A percentile compares a stretch with the other conserved stretches of the same genome.
Evolutionary conservation across 2,888 invertebrate species (phyloP).

Genomic region (Apomyelois bistriatella): DNA sequence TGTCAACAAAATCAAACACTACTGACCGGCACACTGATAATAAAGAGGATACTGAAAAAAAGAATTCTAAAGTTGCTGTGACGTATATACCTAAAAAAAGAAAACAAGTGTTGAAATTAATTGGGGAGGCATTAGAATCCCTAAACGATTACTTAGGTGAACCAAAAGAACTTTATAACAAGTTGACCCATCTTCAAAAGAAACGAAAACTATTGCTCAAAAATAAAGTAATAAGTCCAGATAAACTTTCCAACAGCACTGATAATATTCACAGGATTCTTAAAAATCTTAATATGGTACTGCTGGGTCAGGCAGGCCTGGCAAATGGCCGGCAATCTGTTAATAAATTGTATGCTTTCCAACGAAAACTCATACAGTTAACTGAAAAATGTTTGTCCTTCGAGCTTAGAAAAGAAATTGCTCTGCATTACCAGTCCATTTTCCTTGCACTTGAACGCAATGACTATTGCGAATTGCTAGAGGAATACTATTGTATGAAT

Average conservation of each 20-base stretch:
- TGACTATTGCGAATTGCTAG: slow-evolving; percentile 58
- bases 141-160: slow-evolving; percentile 72
- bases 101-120: slow-evolving; percentile 44
- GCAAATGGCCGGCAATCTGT: slow-evolving; percentile 70
- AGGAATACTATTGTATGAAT: slow-evolving; percentile 42
- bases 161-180: slow-evolving; percentile 62
- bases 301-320: slow-evolving; percentile 81
- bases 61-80: neutral
- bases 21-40: slow-evolving; percentile 23
- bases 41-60: slow-evolving; percentile 26
- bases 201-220: slow-evolving; percentile 60
- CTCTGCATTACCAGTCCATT: slow-evolving; percentile 71
- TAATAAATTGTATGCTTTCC: slow-evolving; percentile 54
- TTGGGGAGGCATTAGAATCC: slow-evolving; percentile 53
- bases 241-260: slow-evolving; percentile 47
- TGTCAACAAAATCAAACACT: slow-evolving; percentile 25
- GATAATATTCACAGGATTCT: slow-evolving; percentile 64
- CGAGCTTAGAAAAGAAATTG: slow-evolving; percentile 69
- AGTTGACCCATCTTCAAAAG: slow-evolving; percentile 62
- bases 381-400: slow-evolving; percentile 49
- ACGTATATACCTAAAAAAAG: slow-evolving; percentile 57
- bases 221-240: slow-evolving; percentile 52
- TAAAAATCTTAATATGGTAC: slow-evolving; percentile 77
- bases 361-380: slow-evolving; percentile 48
- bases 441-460: slow-evolving; percentile 66